phyloP scores from a whole-genome alignment of 2,797 vertebrate genomes.

The Crocodylus rhombifer region DNA sequence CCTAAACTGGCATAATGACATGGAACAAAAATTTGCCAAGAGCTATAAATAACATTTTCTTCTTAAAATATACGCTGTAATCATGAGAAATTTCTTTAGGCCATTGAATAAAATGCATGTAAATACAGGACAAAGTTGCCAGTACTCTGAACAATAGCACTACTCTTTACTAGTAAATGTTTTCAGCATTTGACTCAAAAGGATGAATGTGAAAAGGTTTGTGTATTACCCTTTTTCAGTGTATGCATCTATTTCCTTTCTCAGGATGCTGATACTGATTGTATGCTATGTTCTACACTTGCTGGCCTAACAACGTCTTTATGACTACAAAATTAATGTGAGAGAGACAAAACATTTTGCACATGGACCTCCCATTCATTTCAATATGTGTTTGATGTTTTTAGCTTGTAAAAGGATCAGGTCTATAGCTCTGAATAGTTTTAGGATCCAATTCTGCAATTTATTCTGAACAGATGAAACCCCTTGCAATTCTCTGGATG shows the following conservation, averaged over 20 bases:
- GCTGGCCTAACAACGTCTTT: background rate
- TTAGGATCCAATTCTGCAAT: background rate
- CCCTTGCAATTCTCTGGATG: background rate
- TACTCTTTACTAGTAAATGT: background rate
- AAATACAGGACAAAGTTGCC: background rate
- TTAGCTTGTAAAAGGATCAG: background rate
- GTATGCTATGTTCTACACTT: background rate
- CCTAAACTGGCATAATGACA: background rate
- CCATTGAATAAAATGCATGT: background rate
- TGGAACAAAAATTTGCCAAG: background rate
- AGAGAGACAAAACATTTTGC: background rate
- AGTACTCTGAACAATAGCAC: background rate
- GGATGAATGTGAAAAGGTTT: background rate
- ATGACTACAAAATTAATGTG: background rate
- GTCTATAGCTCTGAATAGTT: background rate
- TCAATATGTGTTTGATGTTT: background rate
- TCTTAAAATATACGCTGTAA: background rate
- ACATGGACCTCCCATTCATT: background rate
- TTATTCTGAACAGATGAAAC: background rate
- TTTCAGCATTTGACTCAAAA: background rate
- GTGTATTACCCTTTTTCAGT: background rate
- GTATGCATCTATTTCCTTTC: background rate
- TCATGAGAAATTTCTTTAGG: background rate
- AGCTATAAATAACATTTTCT: background rate
- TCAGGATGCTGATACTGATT: background rate